Evolutionary conservation across 2,113 vertebrate species (phyloP), one percentile per base, ranked within the genome.

Genomic region (Muntiacus muntjak): DNA sequence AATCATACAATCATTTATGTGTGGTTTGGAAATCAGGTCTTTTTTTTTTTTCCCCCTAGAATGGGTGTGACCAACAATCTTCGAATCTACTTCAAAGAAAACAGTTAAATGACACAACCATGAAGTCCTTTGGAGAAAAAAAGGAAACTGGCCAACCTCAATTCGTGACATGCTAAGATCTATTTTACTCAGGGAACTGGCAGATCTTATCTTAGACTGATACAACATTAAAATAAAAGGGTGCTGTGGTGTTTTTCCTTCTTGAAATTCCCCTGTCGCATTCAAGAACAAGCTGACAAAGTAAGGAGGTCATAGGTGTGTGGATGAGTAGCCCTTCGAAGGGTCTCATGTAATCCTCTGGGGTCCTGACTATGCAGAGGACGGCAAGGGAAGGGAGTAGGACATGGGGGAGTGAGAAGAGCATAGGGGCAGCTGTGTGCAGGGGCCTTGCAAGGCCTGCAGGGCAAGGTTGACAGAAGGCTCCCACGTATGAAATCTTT

Each of bases 1-100:
- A 78, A 47, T 76, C 74, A 45, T 82, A 84, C 15, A 30, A 50
- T 86, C 83, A 87, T 71, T 82, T 26, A 85, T 3, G 13, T 25
- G 74, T 57, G 85, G 79, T 95, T 96, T 98, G 87, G 92, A 97
- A 97, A 96, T 62, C 45, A 84, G 86, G 54, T 84, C 13, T 50
- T 87, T 62, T 86, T 81, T 84, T 54, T 50, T 86, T 45, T 33
- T 7, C 7, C 43, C 43, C 67, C 62, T 91, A 93, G 45, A 97
- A 91, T 30, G 52, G 91, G 55, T 93, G 14, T 79, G 81, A 43
- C 13, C 89, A 86, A 55, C 7, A 62, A 58, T 74, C 64, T 87
- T 58, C 36, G 12, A 95, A 95, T 26, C 76, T n/a, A 82, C 89
- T 90, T 97, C 74, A 96, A 96, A 97, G 74, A 40, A 93, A 89